A percentile compares a stretch with the other conserved stretches of the same genome.
Conservation (phyloP, 1,140 invertebrate species). For the Atta colombica region DNA sequence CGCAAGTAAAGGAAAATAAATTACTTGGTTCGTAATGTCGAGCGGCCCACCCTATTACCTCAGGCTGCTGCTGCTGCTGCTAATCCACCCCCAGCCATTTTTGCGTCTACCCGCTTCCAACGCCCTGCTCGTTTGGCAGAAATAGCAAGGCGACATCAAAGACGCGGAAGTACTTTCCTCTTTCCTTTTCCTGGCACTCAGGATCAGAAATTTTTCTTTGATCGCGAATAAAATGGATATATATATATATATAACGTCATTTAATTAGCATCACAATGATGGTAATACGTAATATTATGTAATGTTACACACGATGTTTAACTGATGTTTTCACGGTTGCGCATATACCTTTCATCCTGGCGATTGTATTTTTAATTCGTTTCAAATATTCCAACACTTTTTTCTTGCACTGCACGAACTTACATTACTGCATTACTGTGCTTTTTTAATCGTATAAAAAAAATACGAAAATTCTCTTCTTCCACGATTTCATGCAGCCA, state of each 20-base stretch:
- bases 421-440: conserved; percentile 7
- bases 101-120: background rate
- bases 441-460: conserved; percentile 49
- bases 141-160: conserved; percentile 61
- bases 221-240: conserved; percentile 38
- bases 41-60: conserved; percentile 63
- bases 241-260: background rate
- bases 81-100: conserved; percentile 32
- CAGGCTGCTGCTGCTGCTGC: conserved; percentile 25
- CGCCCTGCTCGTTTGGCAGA: conserved; percentile 14
- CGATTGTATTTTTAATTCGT: conserved; percentile 50
- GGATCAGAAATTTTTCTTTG: conserved; percentile 54
- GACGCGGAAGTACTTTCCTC: conserved; percentile 40
- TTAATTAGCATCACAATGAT: conserved; percentile 36
- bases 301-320: conserved; percentile 42
- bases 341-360: background rate
- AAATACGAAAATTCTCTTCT: conserved; percentile 24
- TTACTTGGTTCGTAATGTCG: conserved; percentile 72
- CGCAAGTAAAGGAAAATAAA: conserved; percentile 77
- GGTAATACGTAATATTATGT: conserved; percentile 2
- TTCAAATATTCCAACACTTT: conserved; percentile 12
- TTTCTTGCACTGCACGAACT: conserved; percentile 1
- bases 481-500: background rate
- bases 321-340: background rate
- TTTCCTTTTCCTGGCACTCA: conserved; percentile 13